Evolutionary conservation across 2,113 vertebrate species (phyloP).

Genomic region (Polypterus senegalus): DNA sequence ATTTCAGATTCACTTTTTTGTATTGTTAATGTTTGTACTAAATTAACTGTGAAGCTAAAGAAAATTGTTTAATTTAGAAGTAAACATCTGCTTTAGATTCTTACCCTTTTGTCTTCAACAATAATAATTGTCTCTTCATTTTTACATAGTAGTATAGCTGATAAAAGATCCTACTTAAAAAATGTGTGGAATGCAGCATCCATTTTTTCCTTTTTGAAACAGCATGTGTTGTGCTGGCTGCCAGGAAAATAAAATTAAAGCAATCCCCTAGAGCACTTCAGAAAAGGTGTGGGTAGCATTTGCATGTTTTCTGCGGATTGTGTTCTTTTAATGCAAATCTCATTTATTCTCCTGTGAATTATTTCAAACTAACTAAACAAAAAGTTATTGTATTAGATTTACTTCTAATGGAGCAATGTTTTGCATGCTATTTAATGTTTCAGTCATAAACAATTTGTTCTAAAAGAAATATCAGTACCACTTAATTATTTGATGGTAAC

Average conservation of each 20-base stretch:
- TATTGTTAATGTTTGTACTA: no score
- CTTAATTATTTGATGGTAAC: neutral
- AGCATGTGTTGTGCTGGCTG: neutral
- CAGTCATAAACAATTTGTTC: neutral
- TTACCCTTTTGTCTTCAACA: no score
- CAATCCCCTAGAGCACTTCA: neutral
- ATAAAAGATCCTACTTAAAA: no score
- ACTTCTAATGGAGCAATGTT: neutral
- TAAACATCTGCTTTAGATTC: no score
- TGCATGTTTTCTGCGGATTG: neutral
- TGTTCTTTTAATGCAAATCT: neutral
- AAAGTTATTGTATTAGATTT: neutral
- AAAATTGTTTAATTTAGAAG: no score
- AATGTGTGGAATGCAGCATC: no score
- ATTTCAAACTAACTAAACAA: neutral
- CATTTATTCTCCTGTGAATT: neutral
- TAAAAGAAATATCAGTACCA: neutral
- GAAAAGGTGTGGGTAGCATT: conserved; percentile 1
- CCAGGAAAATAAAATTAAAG: neutral
- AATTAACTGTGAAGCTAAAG: no score
- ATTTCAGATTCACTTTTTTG: no score
- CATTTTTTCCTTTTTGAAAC: neutral
- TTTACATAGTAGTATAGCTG: no score
- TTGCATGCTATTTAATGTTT: neutral
- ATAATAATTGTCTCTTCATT: no score